A percentile compares a stretch with the other conserved stretches of the same genome.
These are phyloP conservation scores for Peromyscus maniculatus DNA, from an alignment of 2,113 vertebrate species.

Conservation along the genomic window DNA sequence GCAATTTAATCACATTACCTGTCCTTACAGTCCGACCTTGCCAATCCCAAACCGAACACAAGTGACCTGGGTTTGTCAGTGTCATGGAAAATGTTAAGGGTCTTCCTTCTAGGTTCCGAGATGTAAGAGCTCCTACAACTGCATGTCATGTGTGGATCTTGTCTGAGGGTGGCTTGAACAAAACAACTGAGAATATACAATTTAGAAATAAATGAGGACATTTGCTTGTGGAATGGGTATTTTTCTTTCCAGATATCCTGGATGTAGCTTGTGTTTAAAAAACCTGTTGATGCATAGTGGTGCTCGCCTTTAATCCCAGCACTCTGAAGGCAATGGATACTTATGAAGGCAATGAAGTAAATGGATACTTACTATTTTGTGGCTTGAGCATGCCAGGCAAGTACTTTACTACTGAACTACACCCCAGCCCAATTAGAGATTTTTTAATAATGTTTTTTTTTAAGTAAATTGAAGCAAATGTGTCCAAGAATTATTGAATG, in stretches of 20 bases:
- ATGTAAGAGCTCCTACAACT: not conserved
- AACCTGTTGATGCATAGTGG: not conserved
- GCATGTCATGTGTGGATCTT: not conserved
- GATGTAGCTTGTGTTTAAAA: not conserved
- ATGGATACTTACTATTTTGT: not conserved
- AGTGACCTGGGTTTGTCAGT: not conserved
- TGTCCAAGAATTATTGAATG: not conserved
- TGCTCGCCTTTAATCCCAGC: not conserved
- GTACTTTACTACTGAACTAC: not conserved
- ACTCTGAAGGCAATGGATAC: not conserved
- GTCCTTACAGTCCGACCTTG: not conserved
- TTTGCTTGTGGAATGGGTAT: not conserved
- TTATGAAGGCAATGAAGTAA: not conserved
- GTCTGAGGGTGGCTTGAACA: not conserved
- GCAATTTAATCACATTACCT: no score
- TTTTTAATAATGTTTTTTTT: not conserved
- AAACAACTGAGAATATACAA: not conserved
- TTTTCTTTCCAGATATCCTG: not conserved
- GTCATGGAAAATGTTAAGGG: not conserved
- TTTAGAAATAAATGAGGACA: constrained; percentile 9
- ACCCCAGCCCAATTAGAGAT: not conserved
- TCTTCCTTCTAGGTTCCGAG: not conserved
- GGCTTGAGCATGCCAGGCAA: not conserved
- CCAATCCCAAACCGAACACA: not conserved
- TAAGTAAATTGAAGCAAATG: constrained; percentile 13